These are phyloP conservation scores for Cyanocitta stelleri DNA, from an alignment of 2,113 vertebrate genomes.

Conservation along the genomic window DNA sequence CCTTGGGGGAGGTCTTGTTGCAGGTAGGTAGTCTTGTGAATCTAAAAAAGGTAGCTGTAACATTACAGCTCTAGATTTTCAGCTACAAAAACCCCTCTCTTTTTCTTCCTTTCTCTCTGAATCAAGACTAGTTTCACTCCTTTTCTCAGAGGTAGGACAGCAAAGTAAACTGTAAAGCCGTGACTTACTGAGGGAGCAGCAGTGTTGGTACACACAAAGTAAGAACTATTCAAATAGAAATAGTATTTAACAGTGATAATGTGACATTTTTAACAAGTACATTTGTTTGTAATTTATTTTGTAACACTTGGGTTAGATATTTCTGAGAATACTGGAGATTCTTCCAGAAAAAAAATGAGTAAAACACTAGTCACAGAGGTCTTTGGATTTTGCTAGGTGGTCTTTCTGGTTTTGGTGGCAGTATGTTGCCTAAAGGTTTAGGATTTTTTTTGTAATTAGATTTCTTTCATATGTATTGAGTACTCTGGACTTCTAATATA, in stretches of 20 bases:
- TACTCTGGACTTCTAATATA: neutral
- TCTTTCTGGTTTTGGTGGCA: neutral
- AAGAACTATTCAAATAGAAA: neutral
- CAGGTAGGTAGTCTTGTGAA: neutral
- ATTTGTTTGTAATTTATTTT: neutral
- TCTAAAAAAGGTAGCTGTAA: neutral
- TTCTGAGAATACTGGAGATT: neutral
- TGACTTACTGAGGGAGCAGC: neutral
- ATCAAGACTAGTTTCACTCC: neutral
- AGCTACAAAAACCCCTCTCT: neutral
- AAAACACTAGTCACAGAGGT: neutral
- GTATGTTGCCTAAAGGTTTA: neutral
- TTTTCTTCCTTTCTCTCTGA: neutral
- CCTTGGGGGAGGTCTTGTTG: neutral
- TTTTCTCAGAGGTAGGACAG: neutral
- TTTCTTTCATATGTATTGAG: neutral
- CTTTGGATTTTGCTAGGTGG: neutral
- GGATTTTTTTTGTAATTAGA: neutral
- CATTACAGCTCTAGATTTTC: neutral
- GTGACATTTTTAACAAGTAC: neutral
- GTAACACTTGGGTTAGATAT: neutral
- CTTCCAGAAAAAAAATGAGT: neutral
- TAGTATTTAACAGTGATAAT: neutral
- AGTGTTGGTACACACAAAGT: neutral
- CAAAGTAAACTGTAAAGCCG: neutral